phyloP scores from a whole-genome alignment of 2,888 invertebrate genomes.

The Eupithecia dodoneata region DNA sequence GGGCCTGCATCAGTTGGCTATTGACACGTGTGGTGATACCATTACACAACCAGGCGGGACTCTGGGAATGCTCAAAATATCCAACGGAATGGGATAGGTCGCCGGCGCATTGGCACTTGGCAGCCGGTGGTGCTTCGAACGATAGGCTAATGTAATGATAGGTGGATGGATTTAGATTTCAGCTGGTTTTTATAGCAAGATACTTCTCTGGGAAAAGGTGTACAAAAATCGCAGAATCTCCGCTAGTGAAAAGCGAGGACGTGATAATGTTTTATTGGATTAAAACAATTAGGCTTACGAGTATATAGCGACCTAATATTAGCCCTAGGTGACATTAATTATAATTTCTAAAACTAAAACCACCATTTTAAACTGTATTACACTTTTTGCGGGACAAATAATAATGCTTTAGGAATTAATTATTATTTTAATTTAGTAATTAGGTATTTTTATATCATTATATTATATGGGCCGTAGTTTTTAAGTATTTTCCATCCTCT shows the following conservation, averaged over 20 bases:
- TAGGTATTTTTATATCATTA: not conserved
- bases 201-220: not conserved
- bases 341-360: not conserved
- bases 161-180: slow-evolving; percentile 23
- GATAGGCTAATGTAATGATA: slow-evolving; percentile 28
- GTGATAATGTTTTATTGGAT: not conserved
- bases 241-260: not conserved
- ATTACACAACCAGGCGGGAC: slow-evolving; percentile 37
- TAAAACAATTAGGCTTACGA: too few species aligned
- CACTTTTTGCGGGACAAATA: not conserved
- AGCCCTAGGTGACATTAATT: not conserved
- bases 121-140: slow-evolving; percentile 21
- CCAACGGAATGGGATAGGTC: slow-evolving; percentile 45
- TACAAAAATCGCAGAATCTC: not conserved
- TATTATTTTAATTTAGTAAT: too few species aligned
- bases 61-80: slow-evolving; percentile 52
- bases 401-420: not conserved
- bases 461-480: too few species aligned
- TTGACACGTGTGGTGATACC: slow-evolving; percentile 23
- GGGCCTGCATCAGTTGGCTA: slow-evolving; percentile 9
- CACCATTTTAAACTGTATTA: not conserved
- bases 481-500: too few species aligned
- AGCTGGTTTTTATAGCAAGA: not conserved
- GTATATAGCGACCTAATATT: too few species aligned
- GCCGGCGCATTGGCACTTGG: slow-evolving; percentile 40